Base-by-base conservation (phyloP, 2,113 vertebrate species). In the Engystomops pustulosus region DNA sequence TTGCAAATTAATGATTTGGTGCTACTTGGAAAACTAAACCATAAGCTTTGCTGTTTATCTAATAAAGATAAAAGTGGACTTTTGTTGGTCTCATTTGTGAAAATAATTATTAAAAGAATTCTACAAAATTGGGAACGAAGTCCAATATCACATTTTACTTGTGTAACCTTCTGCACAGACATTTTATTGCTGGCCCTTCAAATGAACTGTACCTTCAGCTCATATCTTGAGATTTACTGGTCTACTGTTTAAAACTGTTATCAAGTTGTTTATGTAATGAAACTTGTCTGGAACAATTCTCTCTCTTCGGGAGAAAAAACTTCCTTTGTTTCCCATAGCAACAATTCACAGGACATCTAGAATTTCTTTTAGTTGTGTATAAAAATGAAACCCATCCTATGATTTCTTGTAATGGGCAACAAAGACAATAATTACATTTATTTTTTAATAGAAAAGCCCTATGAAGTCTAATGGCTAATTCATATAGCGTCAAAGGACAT, bases 1-100 rank as follows among this genome's bases (percentile, higher is more conserved):
- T 77, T 51, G 47, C 68, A 76, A 47, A 60, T 15, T 49, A 76
- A 81, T 81, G n/a, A 58, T 25, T 81, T 70, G n/a, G 20, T 80
- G 15, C 55, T 67, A 80, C 20, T 55, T 76, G 8, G 23, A 55
- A 36, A 0, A 51, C 4, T n/a, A n/a, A 53, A 55, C 18, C 27
- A 36, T 76, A 76, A 53, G 47, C 4, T 34, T 76, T 30, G 53
- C 38, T 76, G 72, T 32, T 49, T 53, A 32, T 23, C 32, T 47
- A 55, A n/a, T 23, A 77, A 51, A 53, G 17, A 77, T 78, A 60
- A 15, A 41, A 60, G 10, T 41, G 51, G 34, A 78, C 6, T 8
- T 77, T 41, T 78, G 53, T 77, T 77, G 44, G n/a, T 78, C 10
- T 41, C n/a, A 5, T 41, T 8, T 14, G 20, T 14, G 1, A 36